phyloP scores from a whole-genome alignment of 2,113 vertebrate genomes.

The Cyprinodon brontotheroides region DNA sequence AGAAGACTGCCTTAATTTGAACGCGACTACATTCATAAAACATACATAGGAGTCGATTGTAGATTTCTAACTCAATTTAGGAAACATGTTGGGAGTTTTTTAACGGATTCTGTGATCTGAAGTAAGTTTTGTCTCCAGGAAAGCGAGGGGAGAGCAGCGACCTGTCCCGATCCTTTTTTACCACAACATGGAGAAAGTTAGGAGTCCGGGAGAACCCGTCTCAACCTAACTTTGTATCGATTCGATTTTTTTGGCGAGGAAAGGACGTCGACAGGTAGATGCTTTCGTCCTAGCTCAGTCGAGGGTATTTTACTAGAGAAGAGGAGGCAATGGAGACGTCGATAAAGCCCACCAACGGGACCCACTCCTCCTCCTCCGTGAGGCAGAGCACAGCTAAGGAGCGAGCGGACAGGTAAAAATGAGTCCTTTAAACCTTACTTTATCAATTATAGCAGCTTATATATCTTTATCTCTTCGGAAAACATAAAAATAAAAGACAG shows the following conservation, averaged over 20 bases:
- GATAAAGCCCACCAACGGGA: conserved; percentile 34
- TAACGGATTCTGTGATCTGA: neutral
- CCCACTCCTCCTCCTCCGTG: conserved; percentile 9
- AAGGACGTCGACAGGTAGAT: neutral
- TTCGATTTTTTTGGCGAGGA: neutral
- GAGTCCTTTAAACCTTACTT: neutral
- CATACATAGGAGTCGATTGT: rapidly evolving
- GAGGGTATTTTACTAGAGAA: neutral
- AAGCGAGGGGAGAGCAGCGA: conserved; percentile 3
- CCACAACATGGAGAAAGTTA: conserved; percentile 50
- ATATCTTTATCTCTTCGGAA: too few relatives aligned
- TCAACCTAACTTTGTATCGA: neutral
- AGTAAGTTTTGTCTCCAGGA: conserved; percentile 15
- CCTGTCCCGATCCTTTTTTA: neutral
- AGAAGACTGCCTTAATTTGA: conserved; percentile 2
- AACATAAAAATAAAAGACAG: neutral
- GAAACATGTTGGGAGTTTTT: neutral
- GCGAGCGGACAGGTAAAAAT: conserved; percentile 70
- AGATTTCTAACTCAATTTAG: neutral
- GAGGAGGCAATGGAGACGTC: conserved; percentile 54
- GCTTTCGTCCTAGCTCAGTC: neutral
- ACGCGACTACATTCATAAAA: neutral
- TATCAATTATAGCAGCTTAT: neutral
- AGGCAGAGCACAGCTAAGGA: conserved; percentile 53
- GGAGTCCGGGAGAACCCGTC: neutral